Conservation (phyloP, 1,140 invertebrate genomes). For the Heliconius eleuchia region DNA sequence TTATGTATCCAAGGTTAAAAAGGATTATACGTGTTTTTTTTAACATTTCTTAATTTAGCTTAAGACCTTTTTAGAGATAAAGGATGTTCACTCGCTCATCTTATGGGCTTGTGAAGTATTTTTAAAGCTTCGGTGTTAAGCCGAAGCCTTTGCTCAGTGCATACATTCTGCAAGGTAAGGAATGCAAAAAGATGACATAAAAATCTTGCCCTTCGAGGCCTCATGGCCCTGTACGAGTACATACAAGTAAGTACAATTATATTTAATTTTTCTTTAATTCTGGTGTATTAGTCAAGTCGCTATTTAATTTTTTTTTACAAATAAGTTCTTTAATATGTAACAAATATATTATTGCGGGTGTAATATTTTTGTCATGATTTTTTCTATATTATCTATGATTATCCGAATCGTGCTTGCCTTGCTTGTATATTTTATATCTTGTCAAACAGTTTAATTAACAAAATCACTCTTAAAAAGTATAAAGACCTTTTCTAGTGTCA, state of each 20-base stretch:
- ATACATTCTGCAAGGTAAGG: constrained; percentile 46
- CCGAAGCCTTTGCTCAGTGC: constrained; percentile 31
- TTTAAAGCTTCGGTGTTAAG: constrained; percentile 30
- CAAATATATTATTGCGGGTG: no score
- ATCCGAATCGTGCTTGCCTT: no score
- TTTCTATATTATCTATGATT: no score
- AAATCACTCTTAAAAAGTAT: no score
- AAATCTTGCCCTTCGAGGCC: neutral
- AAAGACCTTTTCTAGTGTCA: no score
- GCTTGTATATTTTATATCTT: no score
- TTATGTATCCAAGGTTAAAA: no score
- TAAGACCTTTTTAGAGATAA: neutral
- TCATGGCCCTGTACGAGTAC: neutral
- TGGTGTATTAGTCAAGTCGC: neutral
- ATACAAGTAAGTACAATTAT: constrained; percentile 7
- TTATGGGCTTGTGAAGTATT: constrained; percentile 19
- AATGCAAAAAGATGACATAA: constrained; percentile 48
- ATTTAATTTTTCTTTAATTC: neutral
- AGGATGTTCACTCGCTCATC: constrained; percentile 17
- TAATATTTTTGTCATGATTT: no score
- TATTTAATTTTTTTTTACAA: neutral
- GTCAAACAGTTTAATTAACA: no score
- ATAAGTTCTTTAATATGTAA: no score
- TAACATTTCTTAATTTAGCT: neutral
- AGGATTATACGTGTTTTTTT: neutral